A percentile compares a stretch with the other conserved stretches of the same genome.
Conservation (phyloP, 2,888 invertebrate species). For the Bursaphelenchus okinawaensis region DNA sequence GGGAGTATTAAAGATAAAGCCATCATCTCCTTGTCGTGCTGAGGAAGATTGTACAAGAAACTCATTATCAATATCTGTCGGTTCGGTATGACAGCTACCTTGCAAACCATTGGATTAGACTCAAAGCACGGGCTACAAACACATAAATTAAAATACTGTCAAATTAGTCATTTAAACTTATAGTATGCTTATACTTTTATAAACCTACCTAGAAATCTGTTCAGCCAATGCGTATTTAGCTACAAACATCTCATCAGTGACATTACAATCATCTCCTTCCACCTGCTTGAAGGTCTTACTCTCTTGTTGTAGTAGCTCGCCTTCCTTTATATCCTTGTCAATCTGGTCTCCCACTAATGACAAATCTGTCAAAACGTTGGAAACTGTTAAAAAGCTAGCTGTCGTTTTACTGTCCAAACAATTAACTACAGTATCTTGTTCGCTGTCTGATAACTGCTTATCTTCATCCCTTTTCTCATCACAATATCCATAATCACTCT, state of each 20-base stretch:
- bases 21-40: slow-evolving; percentile 30
- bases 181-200: too few species aligned
- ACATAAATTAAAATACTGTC: neutral
- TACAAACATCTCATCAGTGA: slow-evolving; percentile 47
- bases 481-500: slow-evolving; percentile 18
- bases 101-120: slow-evolving; percentile 40
- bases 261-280: slow-evolving; percentile 6
- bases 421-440: neutral
- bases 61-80: slow-evolving; percentile 39
- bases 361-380: neutral
- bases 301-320: neutral
- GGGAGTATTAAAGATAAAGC: slow-evolving; percentile 46
- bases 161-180: neutral
- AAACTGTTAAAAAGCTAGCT: slow-evolving; percentile 6
- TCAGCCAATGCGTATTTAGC: slow-evolving; percentile 47
- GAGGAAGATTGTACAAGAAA: slow-evolving; percentile 40
- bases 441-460: neutral
- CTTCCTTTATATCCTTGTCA: slow-evolving; percentile 2
- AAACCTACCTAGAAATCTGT: neutral
- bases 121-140: slow-evolving; percentile 36
- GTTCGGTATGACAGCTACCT: slow-evolving; percentile 41
- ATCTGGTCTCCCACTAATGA: slow-evolving; percentile 11
- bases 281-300: neutral
- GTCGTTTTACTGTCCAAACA: slow-evolving; percentile 11
- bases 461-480: slow-evolving; percentile 16